These are phyloP conservation scores for Ennomos erosarius DNA, from an alignment of 2,888 invertebrate species.

Conservation along the genomic window DNA sequence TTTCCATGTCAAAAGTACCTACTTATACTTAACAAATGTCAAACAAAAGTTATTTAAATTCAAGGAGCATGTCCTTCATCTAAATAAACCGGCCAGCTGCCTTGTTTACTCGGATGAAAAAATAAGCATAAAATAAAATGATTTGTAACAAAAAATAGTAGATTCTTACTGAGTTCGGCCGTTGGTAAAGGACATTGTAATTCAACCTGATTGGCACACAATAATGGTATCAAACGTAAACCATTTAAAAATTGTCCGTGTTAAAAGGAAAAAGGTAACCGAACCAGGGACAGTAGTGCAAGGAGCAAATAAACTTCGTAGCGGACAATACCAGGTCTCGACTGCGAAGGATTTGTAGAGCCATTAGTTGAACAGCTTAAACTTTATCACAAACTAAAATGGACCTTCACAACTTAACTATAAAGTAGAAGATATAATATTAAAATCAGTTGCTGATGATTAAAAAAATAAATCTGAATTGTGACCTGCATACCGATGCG, in stretches of 20 bases:
- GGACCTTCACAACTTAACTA: conserved; percentile 34
- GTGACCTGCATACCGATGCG: conserved; percentile 61
- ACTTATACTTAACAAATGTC: conserved; percentile 53
- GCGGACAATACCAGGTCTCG: conserved; percentile 78
- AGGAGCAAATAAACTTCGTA: conserved; percentile 75
- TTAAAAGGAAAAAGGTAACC: conserved; percentile 77
- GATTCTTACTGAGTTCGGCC: conserved; percentile 77
- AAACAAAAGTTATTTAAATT: conserved; percentile 72
- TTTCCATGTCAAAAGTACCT: conserved; percentile 32
- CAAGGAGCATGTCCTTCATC: conserved; percentile 68
- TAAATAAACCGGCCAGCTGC: conserved; percentile 78
- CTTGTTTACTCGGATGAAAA: conserved; percentile 66
- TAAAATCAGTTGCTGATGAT: conserved; percentile 48
- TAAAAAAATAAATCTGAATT: conserved; percentile 64
- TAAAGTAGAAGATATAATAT: conserved; percentile 35
- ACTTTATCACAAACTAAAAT: conserved; percentile 37
- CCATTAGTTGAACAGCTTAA: conserved; percentile 72
- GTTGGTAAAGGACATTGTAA: conserved; percentile 83
- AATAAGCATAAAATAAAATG: conserved; percentile 74
- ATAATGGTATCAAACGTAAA: conserved; percentile 84
- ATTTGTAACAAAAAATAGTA: conserved; percentile 77
- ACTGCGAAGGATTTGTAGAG: conserved; percentile 78
- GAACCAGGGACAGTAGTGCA: conserved; percentile 66
- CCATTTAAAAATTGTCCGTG: conserved; percentile 83
- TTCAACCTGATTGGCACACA: conserved; percentile 85